These are phyloP conservation scores for Huso huso DNA, from an alignment of 2,797 vertebrate genomes.

Conservation along the genomic window DNA sequence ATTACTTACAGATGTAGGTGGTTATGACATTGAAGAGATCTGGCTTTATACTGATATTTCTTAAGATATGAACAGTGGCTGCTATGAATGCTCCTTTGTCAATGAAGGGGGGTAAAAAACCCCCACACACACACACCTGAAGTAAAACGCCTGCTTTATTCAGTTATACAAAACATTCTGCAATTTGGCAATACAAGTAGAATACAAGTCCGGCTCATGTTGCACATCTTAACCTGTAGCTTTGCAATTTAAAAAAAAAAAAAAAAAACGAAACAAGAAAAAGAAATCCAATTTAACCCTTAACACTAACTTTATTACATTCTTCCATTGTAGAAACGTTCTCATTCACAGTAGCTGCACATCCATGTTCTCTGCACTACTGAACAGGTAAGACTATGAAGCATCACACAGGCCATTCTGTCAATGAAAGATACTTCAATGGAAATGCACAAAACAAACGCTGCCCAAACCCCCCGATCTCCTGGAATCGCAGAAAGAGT, in stretches of 20 bases:
- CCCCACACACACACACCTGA: no score
- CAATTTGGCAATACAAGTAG: conserved; percentile 70
- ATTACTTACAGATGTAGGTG: no score
- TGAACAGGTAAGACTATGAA: conserved; percentile 23
- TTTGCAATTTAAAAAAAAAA: conserved; percentile 42
- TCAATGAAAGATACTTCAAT: conserved; percentile 36
- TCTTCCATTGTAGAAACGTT: conserved; percentile 33
- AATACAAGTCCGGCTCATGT: conserved; percentile 48
- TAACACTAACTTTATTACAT: conserved; percentile 26
- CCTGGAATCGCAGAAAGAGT: conserved; percentile 33
- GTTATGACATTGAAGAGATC: no score
- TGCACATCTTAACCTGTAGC: conserved; percentile 43
- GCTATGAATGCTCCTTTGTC: no score
- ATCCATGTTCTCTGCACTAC: conserved; percentile 18
- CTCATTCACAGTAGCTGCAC: conserved; percentile 42
- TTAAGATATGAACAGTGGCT: no score
- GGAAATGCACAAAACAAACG: conserved; percentile 25
- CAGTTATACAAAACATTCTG: conserved; percentile 81
- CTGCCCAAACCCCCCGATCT: conserved; percentile 11
- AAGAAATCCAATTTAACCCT: conserved; percentile 31
- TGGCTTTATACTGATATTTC: no score
- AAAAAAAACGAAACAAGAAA: conserved; percentile 47
- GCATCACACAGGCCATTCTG: conserved; percentile 34
- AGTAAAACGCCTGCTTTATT: conserved; percentile 62
- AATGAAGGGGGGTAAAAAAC: no score